Conservation (phyloP, 2,113 vertebrate genomes). For the Tyto alba region DNA sequence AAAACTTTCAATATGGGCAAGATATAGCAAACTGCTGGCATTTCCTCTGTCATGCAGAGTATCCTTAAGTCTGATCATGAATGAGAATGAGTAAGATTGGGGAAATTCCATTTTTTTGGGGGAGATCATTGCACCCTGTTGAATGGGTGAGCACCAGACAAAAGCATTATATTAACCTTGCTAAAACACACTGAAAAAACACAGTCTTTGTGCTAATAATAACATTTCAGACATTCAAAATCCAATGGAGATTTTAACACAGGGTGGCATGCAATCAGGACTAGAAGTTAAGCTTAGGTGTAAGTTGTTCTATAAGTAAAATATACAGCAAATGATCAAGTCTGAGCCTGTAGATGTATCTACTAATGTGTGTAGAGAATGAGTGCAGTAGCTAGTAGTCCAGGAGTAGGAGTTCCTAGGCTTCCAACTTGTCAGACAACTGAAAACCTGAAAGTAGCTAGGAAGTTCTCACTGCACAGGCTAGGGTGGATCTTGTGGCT, state of each 20-base stretch:
- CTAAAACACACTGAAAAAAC: background rate
- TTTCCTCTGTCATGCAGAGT: background rate
- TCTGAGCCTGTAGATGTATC: background rate
- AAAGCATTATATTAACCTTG: background rate
- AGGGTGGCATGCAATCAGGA: background rate
- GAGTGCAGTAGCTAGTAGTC: background rate
- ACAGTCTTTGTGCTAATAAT: background rate
- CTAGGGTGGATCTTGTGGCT: background rate
- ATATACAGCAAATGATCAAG: background rate
- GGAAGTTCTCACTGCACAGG: background rate
- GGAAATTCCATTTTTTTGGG: background rate
- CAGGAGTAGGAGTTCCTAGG: background rate
- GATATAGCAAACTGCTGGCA: background rate
- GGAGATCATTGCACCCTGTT: background rate
- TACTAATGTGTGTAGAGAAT: background rate
- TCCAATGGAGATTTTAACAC: background rate
- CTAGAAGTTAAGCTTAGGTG: background rate
- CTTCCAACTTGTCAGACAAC: background rate
- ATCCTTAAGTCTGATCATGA: background rate
- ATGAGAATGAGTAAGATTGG: rapidly evolving
- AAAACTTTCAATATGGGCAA: background rate
- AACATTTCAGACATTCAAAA: background rate
- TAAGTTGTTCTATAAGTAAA: background rate
- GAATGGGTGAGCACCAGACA: background rate
- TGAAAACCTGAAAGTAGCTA: background rate